phyloP scores from a whole-genome alignment of 2,797 vertebrate genomes.

The Babyrousa celebensis region DNA sequence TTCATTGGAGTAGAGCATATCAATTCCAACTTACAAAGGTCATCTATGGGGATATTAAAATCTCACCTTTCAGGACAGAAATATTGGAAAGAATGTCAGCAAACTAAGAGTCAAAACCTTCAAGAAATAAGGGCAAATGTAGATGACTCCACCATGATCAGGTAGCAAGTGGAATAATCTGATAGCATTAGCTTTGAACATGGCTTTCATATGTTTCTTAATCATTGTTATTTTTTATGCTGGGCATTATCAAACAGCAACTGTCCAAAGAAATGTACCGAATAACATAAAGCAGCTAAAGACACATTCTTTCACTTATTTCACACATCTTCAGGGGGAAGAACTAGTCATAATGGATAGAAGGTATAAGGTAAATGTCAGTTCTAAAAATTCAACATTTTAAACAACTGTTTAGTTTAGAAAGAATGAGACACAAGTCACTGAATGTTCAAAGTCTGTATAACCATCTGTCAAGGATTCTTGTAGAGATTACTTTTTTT shows the following conservation, averaged over 20 bases:
- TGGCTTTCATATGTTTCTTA: neutral
- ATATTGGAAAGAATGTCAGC: neutral
- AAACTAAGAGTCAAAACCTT: neutral
- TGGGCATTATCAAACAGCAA: neutral
- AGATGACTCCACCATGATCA: neutral
- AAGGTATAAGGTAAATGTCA: conserved; percentile 56
- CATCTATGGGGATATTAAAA: neutral
- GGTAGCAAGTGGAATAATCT: neutral
- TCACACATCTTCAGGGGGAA: neutral
- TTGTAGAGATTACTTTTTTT: conserved; percentile 61
- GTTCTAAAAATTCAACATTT: conserved; percentile 62
- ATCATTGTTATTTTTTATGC: neutral
- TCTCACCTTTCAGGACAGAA: neutral
- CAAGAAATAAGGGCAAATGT: neutral
- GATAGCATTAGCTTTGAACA: neutral
- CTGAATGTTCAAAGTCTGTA: conserved; percentile 70
- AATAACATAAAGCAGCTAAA: neutral
- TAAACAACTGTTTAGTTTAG: conserved; percentile 62
- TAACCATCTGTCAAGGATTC: conserved; percentile 76
- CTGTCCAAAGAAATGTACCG: neutral
- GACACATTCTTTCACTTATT: conserved; percentile 19
- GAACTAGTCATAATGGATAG: neutral
- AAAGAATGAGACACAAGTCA: conserved; percentile 65
- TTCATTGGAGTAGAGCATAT: neutral
- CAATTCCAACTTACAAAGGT: neutral